Evolutionary conservation across 64 coral and sea anemone species (phyloP).

Genomic region (Hydrozoanthus tunicans): DNA sequence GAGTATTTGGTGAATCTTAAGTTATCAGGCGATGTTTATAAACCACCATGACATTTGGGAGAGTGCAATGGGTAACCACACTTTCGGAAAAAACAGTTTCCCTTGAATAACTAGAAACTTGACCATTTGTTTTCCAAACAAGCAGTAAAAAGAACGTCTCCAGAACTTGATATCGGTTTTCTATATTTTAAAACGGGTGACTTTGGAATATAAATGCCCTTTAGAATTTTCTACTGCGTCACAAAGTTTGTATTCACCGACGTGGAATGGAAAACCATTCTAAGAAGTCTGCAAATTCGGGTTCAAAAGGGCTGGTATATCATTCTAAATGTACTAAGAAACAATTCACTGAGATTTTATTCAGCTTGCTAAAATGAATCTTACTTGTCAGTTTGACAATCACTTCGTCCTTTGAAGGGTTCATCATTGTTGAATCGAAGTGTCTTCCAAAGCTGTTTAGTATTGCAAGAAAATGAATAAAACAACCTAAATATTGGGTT

Average conservation of each 20-base stretch:
- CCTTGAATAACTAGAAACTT: not conserved
- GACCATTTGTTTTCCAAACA: not conserved
- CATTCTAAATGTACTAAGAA: not conserved
- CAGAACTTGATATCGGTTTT: not conserved
- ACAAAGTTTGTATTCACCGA: constrained; percentile 22
- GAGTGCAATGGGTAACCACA: constrained; percentile 15
- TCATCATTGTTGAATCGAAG: not conserved
- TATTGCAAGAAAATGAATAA: not conserved
- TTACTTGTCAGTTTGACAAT: not conserved
- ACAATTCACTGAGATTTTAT: not conserved
- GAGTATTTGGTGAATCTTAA: not conserved
- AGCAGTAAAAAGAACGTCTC: not conserved
- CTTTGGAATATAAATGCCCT: not conserved
- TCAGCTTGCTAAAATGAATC: not conserved
- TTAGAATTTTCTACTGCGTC: constrained; percentile 51
- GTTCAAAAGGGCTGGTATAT: constrained; percentile 27
- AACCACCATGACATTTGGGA: not conserved
- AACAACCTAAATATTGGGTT: not conserved
- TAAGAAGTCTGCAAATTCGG: not conserved
- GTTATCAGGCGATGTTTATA: not conserved
- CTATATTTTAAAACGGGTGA: not conserved
- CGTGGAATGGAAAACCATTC: not conserved
- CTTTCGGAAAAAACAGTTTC: not conserved
- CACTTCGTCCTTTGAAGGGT: not conserved
- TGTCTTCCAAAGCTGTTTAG: not conserved